Conservation (phyloP, 2,113 vertebrate species). For the Calidris pugnax region DNA sequence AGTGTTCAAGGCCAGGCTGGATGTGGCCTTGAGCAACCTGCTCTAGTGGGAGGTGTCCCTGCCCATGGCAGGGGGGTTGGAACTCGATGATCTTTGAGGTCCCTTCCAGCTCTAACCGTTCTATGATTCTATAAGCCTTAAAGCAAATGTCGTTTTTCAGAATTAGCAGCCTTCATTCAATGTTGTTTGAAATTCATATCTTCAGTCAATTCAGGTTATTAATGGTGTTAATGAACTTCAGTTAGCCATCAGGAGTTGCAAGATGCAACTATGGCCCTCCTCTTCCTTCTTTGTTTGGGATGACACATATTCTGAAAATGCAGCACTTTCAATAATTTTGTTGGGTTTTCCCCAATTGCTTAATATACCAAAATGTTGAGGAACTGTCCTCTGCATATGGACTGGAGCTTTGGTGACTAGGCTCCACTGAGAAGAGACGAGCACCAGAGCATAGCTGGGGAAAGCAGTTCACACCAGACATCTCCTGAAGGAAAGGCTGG, state of each 20-base stretch:
- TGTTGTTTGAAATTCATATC: background rate
- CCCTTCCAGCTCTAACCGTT: too few species aligned
- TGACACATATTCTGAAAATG: background rate
- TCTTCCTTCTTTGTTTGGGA: background rate
- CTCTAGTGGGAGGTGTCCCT: too few species aligned
- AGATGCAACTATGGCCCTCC: background rate
- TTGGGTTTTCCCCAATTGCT: background rate
- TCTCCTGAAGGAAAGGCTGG: background rate
- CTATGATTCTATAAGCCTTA: background rate
- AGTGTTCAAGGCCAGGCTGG: too few species aligned
- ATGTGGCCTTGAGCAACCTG: too few species aligned
- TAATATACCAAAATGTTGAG: background rate
- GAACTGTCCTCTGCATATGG: fast-evolving
- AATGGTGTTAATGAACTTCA: background rate
- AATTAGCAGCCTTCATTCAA: background rate
- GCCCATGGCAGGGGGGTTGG: too few species aligned
- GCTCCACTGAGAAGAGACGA: background rate
- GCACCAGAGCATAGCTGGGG: background rate
- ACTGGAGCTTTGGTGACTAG: background rate
- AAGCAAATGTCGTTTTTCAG: background rate
- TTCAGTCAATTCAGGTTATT: background rate
- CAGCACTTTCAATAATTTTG: background rate
- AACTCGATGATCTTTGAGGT: too few species aligned
- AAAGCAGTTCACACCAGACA: background rate
- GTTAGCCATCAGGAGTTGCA: too few species aligned